Evolutionary conservation across 2,797 vertebrate genomes (phyloP), one percentile per base, ranked within the genome.

Genomic region (Fistularia commersonii): DNA sequence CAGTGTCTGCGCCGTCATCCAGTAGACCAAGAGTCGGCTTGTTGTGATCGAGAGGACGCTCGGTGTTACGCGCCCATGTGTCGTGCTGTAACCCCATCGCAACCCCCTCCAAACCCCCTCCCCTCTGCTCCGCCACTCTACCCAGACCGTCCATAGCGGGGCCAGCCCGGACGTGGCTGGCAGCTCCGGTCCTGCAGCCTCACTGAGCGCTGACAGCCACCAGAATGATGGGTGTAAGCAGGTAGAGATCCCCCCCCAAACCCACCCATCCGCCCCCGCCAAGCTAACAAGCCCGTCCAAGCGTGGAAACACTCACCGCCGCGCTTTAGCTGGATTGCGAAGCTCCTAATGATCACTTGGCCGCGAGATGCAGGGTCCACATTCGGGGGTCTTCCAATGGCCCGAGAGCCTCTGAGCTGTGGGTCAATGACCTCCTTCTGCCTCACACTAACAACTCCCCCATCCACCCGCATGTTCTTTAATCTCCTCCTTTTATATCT

Each of bases 201-300:
- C 90, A 80, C 91, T 94, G 85, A 91, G 93, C 6, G 85, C 90
- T 86, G 93, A 95, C 90, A 88, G 89, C 89, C 91, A 93, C 90
- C 90, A 93, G 90, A 94, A 97, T 85, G 94, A 97, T 66, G 93
- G 92, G 80, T 95, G 95, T 88, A 97, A 97, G 93, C 94, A 97
- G 95, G 95, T 97, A 97, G 93, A 91, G 23, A 54, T 69, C 58
- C 60, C 5, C 61, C 37, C 55, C 45, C 11, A 33, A 47, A 42
- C 59, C 68, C 71, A 51, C 60, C 68, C 66, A 53, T 69, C 38
- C 61, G 58, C 68, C 86, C 88, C 83, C 72, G 62, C 53, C 62
- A 63, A 56, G 56, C 48, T 39, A 11, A 40, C 48, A 44, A 75
- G 57, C 14, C 68, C 32, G 13, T 32, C 63, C 32, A 41, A 23